Evolutionary conservation across 2,113 vertebrate genomes (phyloP), one percentile per base, ranked within the genome.

Genomic region (Clarias macrocephalus): DNA sequence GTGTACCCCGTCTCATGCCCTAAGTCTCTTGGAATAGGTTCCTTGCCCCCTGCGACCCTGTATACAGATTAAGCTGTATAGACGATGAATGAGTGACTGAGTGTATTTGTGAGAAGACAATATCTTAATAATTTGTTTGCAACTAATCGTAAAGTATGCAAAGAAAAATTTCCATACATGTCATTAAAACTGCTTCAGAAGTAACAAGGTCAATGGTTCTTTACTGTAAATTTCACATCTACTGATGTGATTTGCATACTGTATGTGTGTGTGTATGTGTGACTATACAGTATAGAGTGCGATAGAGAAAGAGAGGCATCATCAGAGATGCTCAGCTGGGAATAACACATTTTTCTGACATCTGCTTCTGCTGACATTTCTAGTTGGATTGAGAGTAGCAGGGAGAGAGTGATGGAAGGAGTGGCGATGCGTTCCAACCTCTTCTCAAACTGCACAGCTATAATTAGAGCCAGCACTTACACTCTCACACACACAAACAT

Each of bases 291-390:
- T 77, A 37, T 73, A 83, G 76, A 75, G 48, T 75, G 18, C 70
- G 33, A 87, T 15, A 88, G 84, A 59, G 30, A 33, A 73, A 79
- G 83, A 83, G 66, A 85, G 59, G 83, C 60, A 79, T 75, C 86
- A 28, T 54, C 85, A 88, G 87, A 87, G 42, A 77, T 84, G n/a
- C 59, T 92, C 91, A 92, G 88, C 88, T 91, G 90, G 88, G 89
- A 88, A 88, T 65, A 4, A 87, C 33, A 77, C 75, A 89, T 92
- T 89, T 86, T 89, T 84, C 85, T 90, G 89, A 92, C 90, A 89
- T 91, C 88, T 91, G 88, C 88, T 89, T 89, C 56, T 80, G 86
- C 70, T 93, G 92, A 92, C 91, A 92, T 94, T 93, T 93, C 33
- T 87, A 87, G 83, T 91, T 82, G 72, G 88, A 88, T 79, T 6